Percentiles rank a stretch among this genome's conserved stretches.
These are phyloP conservation scores for Bungarus multicinctus DNA, from an alignment of 2,113 vertebrate genomes.

Conservation along the genomic window DNA sequence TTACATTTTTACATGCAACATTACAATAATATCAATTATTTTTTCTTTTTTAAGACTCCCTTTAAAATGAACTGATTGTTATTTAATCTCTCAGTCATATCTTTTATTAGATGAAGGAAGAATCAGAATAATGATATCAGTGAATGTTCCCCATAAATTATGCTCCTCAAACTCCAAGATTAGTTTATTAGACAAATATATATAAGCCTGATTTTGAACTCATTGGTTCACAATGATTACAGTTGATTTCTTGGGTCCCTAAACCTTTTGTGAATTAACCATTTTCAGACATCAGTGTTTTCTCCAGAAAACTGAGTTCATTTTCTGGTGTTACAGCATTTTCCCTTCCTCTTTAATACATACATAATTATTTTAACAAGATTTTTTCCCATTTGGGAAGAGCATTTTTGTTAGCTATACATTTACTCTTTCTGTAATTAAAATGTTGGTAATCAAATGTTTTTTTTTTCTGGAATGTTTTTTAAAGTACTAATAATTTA, in stretches of 20 bases:
- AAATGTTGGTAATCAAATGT: slow-evolving; percentile 74
- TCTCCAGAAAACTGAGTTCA: slow-evolving; percentile 54
- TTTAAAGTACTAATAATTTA: slow-evolving; percentile 74
- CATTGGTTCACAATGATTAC: slow-evolving; percentile 42
- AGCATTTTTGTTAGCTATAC: slow-evolving; percentile 64
- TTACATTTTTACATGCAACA: slow-evolving; percentile 3
- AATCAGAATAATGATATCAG: slow-evolving; percentile 17
- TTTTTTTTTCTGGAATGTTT: slow-evolving; percentile 73
- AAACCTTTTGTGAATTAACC: slow-evolving; percentile 26
- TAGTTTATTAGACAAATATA: slow-evolving; percentile 30
- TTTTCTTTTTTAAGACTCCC: slow-evolving; percentile 32
- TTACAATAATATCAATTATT: neutral
- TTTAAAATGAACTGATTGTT: slow-evolving; percentile 57
- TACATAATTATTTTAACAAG: slow-evolving; percentile 56
- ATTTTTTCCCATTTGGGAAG: slow-evolving; percentile 42
- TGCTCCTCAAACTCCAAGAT: slow-evolving; percentile 19
- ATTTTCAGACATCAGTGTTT: slow-evolving; percentile 51
- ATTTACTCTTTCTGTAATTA: slow-evolving; percentile 72
- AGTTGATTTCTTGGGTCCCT: slow-evolving; percentile 46
- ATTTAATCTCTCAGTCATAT: slow-evolving; percentile 49
- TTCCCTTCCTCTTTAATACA: slow-evolving; percentile 51
- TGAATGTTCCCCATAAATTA: slow-evolving; percentile 25
- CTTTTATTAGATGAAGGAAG: slow-evolving; percentile 34
- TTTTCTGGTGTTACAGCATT: slow-evolving; percentile 57
- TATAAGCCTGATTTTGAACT: slow-evolving; percentile 34